Evolutionary conservation across 2,113 vertebrate species (phyloP).

Genomic region (Lepus americanus): DNA sequence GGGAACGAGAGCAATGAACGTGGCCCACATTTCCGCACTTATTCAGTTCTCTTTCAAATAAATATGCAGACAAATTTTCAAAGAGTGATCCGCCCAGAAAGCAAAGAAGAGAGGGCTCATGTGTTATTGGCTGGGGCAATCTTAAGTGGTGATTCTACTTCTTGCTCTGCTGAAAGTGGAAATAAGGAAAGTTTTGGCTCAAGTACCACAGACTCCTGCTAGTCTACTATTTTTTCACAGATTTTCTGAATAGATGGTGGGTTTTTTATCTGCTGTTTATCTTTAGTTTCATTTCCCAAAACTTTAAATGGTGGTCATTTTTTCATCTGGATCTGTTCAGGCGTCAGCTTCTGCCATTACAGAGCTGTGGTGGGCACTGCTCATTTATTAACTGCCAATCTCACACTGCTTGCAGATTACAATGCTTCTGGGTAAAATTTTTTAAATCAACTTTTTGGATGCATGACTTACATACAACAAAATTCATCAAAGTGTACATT

Average conservation of each 20-base stretch:
- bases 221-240: background rate
- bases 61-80: background rate
- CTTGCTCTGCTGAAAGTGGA: background rate
- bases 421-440: background rate
- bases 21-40: background rate
- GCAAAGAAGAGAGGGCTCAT: background rate
- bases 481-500: background rate
- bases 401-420: background rate
- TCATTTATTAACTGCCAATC: background rate
- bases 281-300: background rate
- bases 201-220: background rate
- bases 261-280: background rate
- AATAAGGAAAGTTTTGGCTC: background rate
- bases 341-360: background rate
- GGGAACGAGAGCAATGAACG: background rate
- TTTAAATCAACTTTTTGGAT: background rate
- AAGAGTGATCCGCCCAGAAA: background rate
- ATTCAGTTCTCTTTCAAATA: background rate
- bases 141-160: background rate
- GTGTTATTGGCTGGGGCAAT: background rate
- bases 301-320: background rate
- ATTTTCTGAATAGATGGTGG: background rate
- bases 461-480: background rate
- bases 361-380: background rate
- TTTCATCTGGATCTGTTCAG: background rate